phyloP scores from a whole-genome alignment of 2,113 vertebrate species.

The Thinocorus orbignyianus region DNA sequence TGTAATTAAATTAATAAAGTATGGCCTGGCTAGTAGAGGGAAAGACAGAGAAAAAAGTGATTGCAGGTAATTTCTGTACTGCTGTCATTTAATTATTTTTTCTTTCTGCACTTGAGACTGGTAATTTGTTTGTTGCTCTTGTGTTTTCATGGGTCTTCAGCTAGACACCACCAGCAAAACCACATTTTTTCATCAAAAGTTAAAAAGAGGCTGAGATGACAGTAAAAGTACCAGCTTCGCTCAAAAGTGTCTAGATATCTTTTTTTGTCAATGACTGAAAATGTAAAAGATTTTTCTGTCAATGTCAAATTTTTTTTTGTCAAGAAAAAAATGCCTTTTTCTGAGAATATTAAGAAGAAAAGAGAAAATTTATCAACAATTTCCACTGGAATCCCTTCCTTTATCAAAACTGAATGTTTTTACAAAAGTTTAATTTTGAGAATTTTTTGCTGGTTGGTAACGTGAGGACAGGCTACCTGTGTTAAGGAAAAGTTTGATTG shows the following conservation, averaged over 20 bases:
- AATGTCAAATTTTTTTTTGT: neutral
- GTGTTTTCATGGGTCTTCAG: neutral
- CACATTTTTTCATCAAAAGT: neutral
- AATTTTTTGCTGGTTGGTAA: neutral
- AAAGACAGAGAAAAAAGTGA: neutral
- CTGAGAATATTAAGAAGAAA: neutral
- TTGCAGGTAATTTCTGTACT: neutral
- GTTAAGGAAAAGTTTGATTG: neutral
- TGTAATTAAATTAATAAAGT: constrained; percentile 53
- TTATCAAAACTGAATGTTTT: neutral
- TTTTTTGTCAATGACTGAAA: neutral
- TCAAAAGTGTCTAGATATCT: neutral
- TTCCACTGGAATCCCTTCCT: neutral
- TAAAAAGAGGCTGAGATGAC: neutral
- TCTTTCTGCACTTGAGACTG: neutral
- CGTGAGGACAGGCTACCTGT: neutral
- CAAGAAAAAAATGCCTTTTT: neutral
- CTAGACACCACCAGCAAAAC: neutral
- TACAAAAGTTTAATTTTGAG: neutral
- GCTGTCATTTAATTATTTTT: neutral
- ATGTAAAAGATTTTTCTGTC: neutral
- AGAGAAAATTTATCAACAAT: neutral
- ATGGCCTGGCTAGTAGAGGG: neutral
- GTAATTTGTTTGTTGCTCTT: neutral
- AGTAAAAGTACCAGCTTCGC: neutral